Base-by-base conservation (phyloP, 2,797 vertebrate genomes). In the Microctenopoma steveboyesi region DNA sequence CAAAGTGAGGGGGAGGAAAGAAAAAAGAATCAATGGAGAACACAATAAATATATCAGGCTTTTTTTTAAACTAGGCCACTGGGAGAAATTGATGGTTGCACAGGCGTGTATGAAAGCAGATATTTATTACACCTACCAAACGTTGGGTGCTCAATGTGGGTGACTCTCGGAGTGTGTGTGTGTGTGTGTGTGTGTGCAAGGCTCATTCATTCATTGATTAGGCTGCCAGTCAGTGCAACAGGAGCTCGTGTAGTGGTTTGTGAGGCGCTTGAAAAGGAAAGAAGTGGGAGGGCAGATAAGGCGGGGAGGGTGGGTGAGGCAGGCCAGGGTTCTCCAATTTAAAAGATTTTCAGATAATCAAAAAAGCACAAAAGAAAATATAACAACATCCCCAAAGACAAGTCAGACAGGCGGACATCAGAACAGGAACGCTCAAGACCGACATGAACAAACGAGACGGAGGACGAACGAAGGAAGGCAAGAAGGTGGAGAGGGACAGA, bases 191-290 rank as follows among this genome's bases (percentile, higher is more conserved):
- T 47, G 52, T 33, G 15, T 28, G 4, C 27, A 33, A 58, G 33
- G 30, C 49, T 51, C 50, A 56, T 61, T 72, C 30, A 66, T 70
- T 67, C 54, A 69, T 72, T 55, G 52, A 86, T 82, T 57, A 30
- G 62, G 66, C 57, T 64, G 58, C 16, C 74, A 76, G 84, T 87
- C 86, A 87, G 86, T 86, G 88, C 88, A 90, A 74, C 82, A 78
- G 83, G 79, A 84, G 81, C 75, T 60, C 40, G 51, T 62, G 60
- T 25, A 8, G n/a, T 45, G 15, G 40, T 56, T 60, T 69, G 64
- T 77, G 40, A 58, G 76, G 73, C 57, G 40, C 35, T 4, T 54
- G 43, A 73, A 16, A 59, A 30, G 13, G 28, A 33, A 57, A 50
- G 0, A 42, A 14, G 67, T 39, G 50, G 64, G 65, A 12, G 55